Percentiles rank a stretch among this genome's conserved stretches.
Evolutionary conservation across 2,888 invertebrate genomes (phyloP).

Genomic region (Gastracanthus pulcherrimus): DNA sequence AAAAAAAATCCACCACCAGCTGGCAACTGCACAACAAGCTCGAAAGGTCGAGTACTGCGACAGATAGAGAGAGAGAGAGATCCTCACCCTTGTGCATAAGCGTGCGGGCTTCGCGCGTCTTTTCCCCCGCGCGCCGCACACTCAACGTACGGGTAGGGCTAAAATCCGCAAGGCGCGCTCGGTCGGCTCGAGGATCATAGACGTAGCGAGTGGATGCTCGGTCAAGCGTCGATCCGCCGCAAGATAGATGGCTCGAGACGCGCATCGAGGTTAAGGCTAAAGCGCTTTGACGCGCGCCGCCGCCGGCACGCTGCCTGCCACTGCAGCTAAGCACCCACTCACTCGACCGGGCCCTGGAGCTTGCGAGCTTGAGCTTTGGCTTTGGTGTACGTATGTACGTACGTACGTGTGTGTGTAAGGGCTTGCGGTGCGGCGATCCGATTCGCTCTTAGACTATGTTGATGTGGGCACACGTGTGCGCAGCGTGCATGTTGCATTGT

Average conservation of each 20-base stretch:
- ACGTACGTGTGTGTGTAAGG: too few relatives aligned
- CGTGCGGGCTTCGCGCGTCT: too few relatives aligned
- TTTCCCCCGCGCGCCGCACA: background rate
- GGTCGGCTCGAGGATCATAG: background rate
- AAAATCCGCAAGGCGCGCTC: background rate
- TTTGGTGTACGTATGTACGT: too few relatives aligned
- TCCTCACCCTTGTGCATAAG: too few relatives aligned
- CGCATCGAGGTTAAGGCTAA: conserved; percentile 55
- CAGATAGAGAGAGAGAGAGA: background rate
- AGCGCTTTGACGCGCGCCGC: conserved; percentile 45
- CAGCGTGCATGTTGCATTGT: too few relatives aligned
- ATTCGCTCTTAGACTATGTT: too few relatives aligned
- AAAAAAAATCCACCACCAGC: background rate
- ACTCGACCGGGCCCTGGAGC: background rate
- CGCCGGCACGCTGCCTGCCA: conserved; percentile 1
- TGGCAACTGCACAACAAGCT: background rate
- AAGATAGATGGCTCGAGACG: conserved; percentile 43
- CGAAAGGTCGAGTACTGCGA: conserved; percentile 9
- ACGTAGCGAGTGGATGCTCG: background rate
- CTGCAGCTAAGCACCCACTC: background rate
- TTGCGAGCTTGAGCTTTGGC: background rate
- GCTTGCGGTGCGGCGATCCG: too few relatives aligned
- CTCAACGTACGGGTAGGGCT: background rate
- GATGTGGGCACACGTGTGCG: too few relatives aligned
- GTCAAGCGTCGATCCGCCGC: conserved; percentile 25